A percentile compares a stretch with the other conserved stretches of the same genome.
Conservation (phyloP, 2,888 invertebrate species). For the Hirtodrosophila confusa region DNA sequence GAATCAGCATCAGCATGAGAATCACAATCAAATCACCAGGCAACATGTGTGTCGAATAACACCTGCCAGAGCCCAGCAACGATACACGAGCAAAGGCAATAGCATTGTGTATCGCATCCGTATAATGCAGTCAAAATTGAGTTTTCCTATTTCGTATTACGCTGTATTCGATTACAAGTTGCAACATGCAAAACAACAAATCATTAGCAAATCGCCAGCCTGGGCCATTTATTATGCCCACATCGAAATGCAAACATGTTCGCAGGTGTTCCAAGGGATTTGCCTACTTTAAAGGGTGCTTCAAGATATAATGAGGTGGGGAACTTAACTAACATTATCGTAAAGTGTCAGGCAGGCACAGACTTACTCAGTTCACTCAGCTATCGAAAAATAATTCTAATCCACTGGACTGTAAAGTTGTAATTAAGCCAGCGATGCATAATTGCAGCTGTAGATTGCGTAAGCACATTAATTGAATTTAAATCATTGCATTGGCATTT, state of each 20-base stretch:
- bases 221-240: slow-evolving; percentile 41
- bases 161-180: slow-evolving; percentile 17
- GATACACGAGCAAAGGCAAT: neutral
- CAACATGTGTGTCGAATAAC: slow-evolving; percentile 33
- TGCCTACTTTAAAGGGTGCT: slow-evolving; percentile 16
- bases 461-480: slow-evolving; percentile 25
- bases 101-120: slow-evolving; percentile 1
- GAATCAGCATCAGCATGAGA: slow-evolving; percentile 27
- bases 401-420: slow-evolving; percentile 52
- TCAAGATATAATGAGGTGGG: neutral
- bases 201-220: slow-evolving; percentile 9
- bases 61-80: slow-evolving; percentile 33
- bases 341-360: neutral
- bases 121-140: slow-evolving; percentile 76
- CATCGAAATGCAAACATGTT: slow-evolving; percentile 35
- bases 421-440: slow-evolving; percentile 51
- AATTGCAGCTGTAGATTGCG: slow-evolving; percentile 23
- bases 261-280: slow-evolving; percentile 17
- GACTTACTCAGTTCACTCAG: too few relatives aligned
- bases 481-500: slow-evolving; percentile 18
- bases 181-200: slow-evolving; percentile 38
- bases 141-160: slow-evolving; percentile 27
- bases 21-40: slow-evolving; percentile 48
- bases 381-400: slow-evolving; percentile 41
- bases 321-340: slow-evolving; percentile 5